A percentile compares a stretch with the other conserved stretches of the same genome.
Conservation (phyloP, 2,888 invertebrate species). For the Tetheella fluctuosa region DNA sequence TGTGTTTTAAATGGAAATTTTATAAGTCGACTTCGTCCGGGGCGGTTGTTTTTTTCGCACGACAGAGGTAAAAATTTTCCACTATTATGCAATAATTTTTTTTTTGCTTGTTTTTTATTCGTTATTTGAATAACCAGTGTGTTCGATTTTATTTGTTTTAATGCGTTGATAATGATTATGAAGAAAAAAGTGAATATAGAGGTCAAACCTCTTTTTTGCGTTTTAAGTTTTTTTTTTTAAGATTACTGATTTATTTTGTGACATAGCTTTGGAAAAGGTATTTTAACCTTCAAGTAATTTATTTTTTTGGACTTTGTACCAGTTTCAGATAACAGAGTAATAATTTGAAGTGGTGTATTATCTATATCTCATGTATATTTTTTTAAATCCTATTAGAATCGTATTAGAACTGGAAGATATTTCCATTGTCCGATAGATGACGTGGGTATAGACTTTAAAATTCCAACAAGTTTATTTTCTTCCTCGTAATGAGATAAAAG, state of each 20-base stretch:
- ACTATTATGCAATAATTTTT: constrained; percentile 55
- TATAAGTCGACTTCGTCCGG: constrained; percentile 67
- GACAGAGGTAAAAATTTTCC: constrained; percentile 67
- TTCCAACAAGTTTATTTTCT: not conserved
- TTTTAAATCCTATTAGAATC: constrained; percentile 1
- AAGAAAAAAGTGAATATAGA: not conserved
- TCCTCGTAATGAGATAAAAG: no score
- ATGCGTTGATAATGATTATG: no score
- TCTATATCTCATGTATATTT: not conserved
- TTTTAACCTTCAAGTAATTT: no score
- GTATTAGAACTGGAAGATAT: not conserved
- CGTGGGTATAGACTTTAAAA: not conserved
- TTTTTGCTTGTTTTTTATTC: constrained; percentile 24
- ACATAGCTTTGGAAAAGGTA: no score
- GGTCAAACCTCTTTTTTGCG: not conserved
- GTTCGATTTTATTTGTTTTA: not conserved
- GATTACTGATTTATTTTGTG: not conserved
- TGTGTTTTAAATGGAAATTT: constrained; percentile 82
- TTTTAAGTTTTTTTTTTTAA: not conserved
- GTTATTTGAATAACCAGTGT: constrained; percentile 15
- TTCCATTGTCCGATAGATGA: not conserved
- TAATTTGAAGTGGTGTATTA: not conserved
- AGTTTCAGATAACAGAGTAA: not conserved
- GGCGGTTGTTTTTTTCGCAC: constrained; percentile 71
- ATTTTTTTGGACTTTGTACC: not conserved